Evolutionary conservation across 2,113 vertebrate species (phyloP).

Genomic region (Acrocephalus arundinaceus): DNA sequence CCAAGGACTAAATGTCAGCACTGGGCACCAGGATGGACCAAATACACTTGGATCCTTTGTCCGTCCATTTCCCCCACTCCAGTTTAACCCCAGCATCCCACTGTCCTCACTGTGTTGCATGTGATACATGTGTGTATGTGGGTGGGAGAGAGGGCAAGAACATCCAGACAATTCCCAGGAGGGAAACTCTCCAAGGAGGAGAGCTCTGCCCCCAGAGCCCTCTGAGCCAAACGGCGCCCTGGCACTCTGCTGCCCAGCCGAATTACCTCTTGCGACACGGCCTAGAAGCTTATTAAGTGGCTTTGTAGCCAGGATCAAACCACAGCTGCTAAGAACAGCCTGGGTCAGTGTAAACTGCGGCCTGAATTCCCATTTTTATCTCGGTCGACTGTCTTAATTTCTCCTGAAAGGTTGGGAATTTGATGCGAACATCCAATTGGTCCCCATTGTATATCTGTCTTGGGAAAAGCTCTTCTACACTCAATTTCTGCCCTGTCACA

Average conservation of each 20-base stretch:
- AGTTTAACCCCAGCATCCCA: not conserved
- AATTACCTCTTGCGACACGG: not conserved
- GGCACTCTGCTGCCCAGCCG: not conserved
- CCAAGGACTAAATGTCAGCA: not conserved
- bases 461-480: not conserved
- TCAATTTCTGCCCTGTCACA: not conserved
- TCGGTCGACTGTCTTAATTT: not conserved
- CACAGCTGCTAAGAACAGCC: not conserved
- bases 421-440: not conserved
- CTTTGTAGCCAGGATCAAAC: conserved; percentile 44
- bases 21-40: not conserved
- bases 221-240: not conserved
- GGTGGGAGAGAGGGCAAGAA: not conserved
- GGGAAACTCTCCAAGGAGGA: not conserved
- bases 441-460: not conserved
- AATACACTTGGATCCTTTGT: not conserved
- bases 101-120: fast-evolving
- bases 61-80: fast-evolving
- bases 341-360: not conserved
- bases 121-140: fast-evolving
- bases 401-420: not conserved
- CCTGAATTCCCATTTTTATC: not conserved
- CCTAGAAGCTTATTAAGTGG: not conserved
- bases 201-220: not conserved
- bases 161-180: not conserved